Evolutionary conservation across 2,888 invertebrate species (phyloP).

Genomic region (Pseudeuparius sepicola): DNA sequence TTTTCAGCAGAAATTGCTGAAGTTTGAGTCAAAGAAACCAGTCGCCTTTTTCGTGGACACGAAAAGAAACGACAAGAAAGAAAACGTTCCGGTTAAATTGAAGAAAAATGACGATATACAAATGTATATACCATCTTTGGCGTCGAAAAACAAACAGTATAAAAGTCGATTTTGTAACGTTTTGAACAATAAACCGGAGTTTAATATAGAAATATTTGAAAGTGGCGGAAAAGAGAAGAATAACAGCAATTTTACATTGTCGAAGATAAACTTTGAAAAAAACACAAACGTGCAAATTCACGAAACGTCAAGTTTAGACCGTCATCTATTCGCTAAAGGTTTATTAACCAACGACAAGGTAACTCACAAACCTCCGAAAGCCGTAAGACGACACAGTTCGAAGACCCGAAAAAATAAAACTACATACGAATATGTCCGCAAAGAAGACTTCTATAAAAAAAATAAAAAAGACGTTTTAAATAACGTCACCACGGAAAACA

Average conservation of each 20-base stretch:
- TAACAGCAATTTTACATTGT: constrained; percentile 24
- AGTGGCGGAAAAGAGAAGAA: constrained; percentile 24
- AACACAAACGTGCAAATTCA: constrained; percentile 28
- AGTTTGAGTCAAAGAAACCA: constrained; percentile 35
- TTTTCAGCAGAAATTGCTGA: constrained; percentile 36
- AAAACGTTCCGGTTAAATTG: constrained; percentile 24
- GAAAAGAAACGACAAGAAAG: constrained; percentile 24
- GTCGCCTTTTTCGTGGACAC: constrained; percentile 36
- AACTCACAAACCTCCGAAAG: constrained; percentile 66
- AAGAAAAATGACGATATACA: constrained; percentile 24
- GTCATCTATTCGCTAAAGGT: constrained; percentile 39
- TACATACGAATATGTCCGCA: constrained; percentile 37
- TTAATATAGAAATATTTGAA: constrained; percentile 34
- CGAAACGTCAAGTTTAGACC: constrained; percentile 39
- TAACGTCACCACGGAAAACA: constrained; percentile 31
- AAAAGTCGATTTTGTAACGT: constrained; percentile 41
- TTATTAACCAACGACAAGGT: constrained; percentile 40
- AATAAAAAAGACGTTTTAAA: constrained; percentile 25
- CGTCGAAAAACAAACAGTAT: constrained; percentile 46
- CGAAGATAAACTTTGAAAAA: constrained; percentile 29
- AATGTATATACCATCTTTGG: constrained; percentile 49
- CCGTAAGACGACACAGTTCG: constrained; percentile 56
- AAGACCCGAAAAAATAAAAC: constrained; percentile 34
- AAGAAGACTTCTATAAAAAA: constrained; percentile 35
- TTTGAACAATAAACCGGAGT: constrained; percentile 38